phyloP scores from a whole-genome alignment of 2,888 invertebrate species.

The Gortyna flavago region DNA sequence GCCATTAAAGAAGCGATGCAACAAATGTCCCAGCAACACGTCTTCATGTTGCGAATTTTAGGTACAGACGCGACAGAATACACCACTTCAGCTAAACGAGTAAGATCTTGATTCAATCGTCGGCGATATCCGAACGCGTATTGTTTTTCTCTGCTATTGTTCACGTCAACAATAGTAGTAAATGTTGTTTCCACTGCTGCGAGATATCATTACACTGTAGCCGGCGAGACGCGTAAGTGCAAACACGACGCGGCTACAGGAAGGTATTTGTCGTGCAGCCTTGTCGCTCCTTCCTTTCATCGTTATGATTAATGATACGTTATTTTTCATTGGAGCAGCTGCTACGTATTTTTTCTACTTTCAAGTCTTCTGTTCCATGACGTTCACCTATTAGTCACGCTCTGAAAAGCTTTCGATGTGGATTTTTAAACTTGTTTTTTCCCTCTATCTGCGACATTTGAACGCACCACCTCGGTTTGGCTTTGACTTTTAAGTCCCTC shows the following conservation, averaged over 20 bases:
- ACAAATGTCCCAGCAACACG: neutral
- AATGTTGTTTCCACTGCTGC: slow-evolving; percentile 72
- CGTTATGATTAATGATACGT: slow-evolving; percentile 87
- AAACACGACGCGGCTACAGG: slow-evolving; percentile 78
- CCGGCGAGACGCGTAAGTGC: slow-evolving; percentile 74
- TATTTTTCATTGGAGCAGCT: slow-evolving; percentile 89
- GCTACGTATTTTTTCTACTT: slow-evolving; percentile 86
- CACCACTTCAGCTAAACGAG: slow-evolving; percentile 51
- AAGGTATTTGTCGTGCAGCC: slow-evolving; percentile 86
- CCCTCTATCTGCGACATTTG: slow-evolving; percentile 73
- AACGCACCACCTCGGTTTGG: slow-evolving; percentile 68
- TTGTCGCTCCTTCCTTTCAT: slow-evolving; percentile 85
- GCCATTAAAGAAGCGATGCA: slow-evolving; percentile 5
- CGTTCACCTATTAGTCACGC: slow-evolving; percentile 86
- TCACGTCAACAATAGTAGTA: slow-evolving; percentile 74
- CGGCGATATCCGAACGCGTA: slow-evolving; percentile 70
- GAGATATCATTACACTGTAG: slow-evolving; percentile 72
- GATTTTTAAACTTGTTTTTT: slow-evolving; percentile 78
- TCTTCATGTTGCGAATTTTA: slow-evolving; percentile 21
- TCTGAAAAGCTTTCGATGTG: slow-evolving; percentile 82
- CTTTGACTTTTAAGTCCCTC: slow-evolving; percentile 69
- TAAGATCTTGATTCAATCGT: slow-evolving; percentile 73
- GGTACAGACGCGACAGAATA: slow-evolving; percentile 35
- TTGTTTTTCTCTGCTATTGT: slow-evolving; percentile 75
- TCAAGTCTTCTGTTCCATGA: slow-evolving; percentile 85